Conservation (phyloP, 2,113 vertebrate species). For the Zootoca vivipara region DNA sequence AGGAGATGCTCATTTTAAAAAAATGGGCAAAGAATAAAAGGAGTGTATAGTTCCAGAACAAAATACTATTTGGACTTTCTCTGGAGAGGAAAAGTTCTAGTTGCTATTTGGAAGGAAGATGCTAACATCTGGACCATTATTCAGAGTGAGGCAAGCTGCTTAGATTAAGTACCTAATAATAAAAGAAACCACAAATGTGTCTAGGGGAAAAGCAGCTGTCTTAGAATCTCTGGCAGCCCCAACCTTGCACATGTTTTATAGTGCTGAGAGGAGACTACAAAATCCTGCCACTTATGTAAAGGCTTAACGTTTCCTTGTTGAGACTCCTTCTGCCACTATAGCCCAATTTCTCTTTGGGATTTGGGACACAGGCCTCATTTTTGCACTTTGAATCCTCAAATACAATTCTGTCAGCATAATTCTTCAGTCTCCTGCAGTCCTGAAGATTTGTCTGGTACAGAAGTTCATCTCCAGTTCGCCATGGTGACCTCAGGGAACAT, state of each 20-base stretch:
- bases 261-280: neutral
- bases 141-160: neutral
- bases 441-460: neutral
- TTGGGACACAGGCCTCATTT: neutral
- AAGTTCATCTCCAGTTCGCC: conserved; percentile 7
- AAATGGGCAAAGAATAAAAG: neutral
- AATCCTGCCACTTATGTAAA: neutral
- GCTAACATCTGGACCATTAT: neutral
- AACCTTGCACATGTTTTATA: neutral
- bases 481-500: neutral
- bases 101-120: neutral
- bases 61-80: neutral
- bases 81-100: neutral
- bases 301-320: neutral
- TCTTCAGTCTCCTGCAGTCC: conserved; percentile 12
- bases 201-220: neutral
- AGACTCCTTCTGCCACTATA: neutral
- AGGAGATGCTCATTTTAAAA: neutral
- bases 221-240: neutral
- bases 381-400: conserved; percentile 8
- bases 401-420: neutral
- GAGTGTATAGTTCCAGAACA: neutral
- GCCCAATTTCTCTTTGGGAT: conserved; percentile 23
- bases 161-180: neutral
- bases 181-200: neutral